A percentile compares a stretch with the other conserved stretches of the same genome.
Evolutionary conservation across 2,113 vertebrate genomes (phyloP).

Genomic region (Pogona vitticeps): DNA sequence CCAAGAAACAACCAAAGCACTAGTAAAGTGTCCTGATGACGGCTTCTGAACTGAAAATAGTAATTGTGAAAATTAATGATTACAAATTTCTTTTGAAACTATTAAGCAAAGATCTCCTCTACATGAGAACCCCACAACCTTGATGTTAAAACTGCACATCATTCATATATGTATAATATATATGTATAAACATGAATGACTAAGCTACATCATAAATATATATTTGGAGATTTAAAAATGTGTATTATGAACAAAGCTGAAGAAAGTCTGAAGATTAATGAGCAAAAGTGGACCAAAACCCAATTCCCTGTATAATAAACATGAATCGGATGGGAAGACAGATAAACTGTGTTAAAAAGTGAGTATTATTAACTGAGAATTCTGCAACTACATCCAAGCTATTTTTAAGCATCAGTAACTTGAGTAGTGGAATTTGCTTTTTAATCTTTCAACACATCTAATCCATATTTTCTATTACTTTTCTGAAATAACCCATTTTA

Average conservation of each 20-base stretch:
- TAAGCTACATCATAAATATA: neutral
- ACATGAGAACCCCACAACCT: neutral
- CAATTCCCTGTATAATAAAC: neutral
- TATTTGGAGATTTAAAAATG: conserved; percentile 6
- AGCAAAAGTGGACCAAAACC: conserved; percentile 18
- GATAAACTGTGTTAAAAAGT: conserved; percentile 24
- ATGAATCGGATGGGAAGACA: neutral
- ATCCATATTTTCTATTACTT: conserved; percentile 19
- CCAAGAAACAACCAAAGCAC: neutral
- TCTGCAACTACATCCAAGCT: neutral
- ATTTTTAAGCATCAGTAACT: conserved; percentile 11
- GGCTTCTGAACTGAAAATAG: neutral
- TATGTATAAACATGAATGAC: neutral
- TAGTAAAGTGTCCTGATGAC: neutral
- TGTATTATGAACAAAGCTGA: neutral
- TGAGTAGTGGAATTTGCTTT: conserved; percentile 31
- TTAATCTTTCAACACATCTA: conserved; percentile 28
- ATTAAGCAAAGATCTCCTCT: neutral
- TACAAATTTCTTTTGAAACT: neutral
- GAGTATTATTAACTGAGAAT: neutral
- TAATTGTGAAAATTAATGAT: neutral
- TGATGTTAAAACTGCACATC: neutral
- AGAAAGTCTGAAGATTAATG: conserved; percentile 7
- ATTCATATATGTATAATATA: rapidly evolving
- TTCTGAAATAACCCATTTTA: conserved; percentile 12